Base-by-base conservation (phyloP, 2,888 invertebrate species). In the Branchipolynoe longqiensis region DNA sequence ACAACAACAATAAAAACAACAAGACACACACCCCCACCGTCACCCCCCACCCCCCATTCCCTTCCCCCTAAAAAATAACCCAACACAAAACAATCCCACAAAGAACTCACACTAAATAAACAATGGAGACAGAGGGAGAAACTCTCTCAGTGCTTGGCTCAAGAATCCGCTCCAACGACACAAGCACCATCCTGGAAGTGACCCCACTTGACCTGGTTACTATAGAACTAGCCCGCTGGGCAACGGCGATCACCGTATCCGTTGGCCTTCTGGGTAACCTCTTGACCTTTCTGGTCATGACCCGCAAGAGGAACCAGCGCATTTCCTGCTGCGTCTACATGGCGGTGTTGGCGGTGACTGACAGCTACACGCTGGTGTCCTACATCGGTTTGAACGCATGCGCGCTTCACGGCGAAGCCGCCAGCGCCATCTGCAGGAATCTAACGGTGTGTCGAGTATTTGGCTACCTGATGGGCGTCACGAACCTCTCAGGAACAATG, bases 281-380 rank as follows among this genome's bases (percentile, higher is more conserved):
- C 2, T 31, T 82, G 54, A 58, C 58, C n/a, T 82, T 82, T 58
- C 58, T 82, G n/a, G 82, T 82, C 2, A 82, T 82, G 82, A 54
- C 54, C n/a, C 41, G 38, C 18, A 82, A 82, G 82, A 82, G 33
- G 36, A 82, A 82, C 58, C 41, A 58, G 22, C 28, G 58, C 12
- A 58, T 82, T n/a, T 82, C 82, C 56, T 82, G 56, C n/a, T 82
- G 82, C 31, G 82, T 82, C 36, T 82, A 82, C 36, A 82, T 82
- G 82, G 82, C 82, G 18, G 82, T 82, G 31, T 36, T 82, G 36
- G 54, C 82, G 0, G 36, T 82, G 1, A 48, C 56, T 3, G 82
- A 82, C 33, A 56, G 38, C 58, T 36, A 38, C 56, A 56, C 58
- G 12, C 31, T 82, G 58, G 8, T 54, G 14, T 41, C 54, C 54